A percentile compares a stretch with the other conserved stretches of the same genome.
Evolutionary conservation across 2,888 invertebrate species (phyloP).

Genomic region (Lycia hirtaria): DNA sequence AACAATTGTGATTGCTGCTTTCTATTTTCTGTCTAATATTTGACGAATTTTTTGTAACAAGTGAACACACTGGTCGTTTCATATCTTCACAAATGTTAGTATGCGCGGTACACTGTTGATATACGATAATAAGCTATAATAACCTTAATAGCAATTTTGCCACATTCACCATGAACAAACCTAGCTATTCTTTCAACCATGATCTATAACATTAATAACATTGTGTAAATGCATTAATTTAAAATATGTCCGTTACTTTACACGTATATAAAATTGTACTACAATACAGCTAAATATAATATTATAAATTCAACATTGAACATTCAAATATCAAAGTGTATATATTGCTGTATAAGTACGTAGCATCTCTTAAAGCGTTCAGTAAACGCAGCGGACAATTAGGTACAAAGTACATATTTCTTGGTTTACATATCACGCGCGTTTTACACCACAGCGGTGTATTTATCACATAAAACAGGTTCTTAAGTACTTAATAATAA

Average conservation of each 20-base stretch:
- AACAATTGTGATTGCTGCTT: no score
- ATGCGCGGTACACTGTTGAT: no score
- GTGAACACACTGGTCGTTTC: no score
- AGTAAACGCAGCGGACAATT: conserved; percentile 14
- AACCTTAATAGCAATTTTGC: no score
- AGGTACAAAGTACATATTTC: conserved; percentile 29
- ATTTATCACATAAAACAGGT: conserved; percentile 32
- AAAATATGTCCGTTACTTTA: conserved; percentile 22
- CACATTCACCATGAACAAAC: no score
- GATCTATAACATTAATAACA: conserved; percentile 19
- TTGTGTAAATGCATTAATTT: conserved; percentile 36
- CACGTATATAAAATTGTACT: conserved; percentile 30
- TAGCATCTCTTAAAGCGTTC: conserved; percentile 12
- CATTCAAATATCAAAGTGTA: conserved; percentile 31
- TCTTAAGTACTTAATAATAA: conserved; percentile 30
- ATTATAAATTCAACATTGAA: conserved; percentile 29
- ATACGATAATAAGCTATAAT: no score
- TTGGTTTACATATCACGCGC: conserved; percentile 40
- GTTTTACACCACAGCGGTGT: conserved; percentile 28
- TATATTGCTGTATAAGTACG: conserved; percentile 22
- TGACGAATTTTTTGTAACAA: no score
- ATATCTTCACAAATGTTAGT: no score
- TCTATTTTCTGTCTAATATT: no score
- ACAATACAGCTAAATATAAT: conserved; percentile 30
- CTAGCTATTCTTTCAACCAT: no score